Base-by-base conservation (phyloP, 2,888 invertebrate genomes). In the Drosophila leonis region DNA sequence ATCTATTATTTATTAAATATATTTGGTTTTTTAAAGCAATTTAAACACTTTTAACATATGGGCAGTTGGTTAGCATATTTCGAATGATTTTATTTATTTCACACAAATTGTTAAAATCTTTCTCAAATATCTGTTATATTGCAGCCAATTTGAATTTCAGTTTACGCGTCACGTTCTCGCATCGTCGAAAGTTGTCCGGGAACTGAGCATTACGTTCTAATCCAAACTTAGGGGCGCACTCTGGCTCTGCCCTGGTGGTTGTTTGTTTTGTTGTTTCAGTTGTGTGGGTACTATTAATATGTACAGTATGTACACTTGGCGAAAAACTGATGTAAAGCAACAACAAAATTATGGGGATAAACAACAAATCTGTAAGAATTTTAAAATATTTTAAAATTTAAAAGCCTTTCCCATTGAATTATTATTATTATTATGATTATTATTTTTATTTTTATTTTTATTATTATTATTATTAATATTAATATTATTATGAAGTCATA, bases 151-250 rank as follows among this genome's bases (percentile, higher is more conserved):
- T 1, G 24, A 37, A 57, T 35, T 33, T 13, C 12, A 13, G 4
- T 39, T 35, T 12, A 35, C 24, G 61, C 68, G 72, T 65, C 48
- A 39, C 51, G 78, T 79, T 81, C 84, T 83, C 72, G 72, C 88
- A 72, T 73, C 80, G 77, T 65, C 72, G 85, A 88, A 80, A 82
- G 90, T 84, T 81, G 77, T 69, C 86, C 80, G 82, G 85, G 81
- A 90, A 91, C 91, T 91, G 83, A 84, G 52, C 77, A 71, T 55
- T 79, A 68, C 70, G 65, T 83, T 88, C 77, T 83, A 88, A 76
- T 71, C 89, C 84, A 75, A 88, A 83, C 61, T 72, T 79, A 57
- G 69, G 76, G 75, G 65, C 74, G 74, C 59, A 60, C 69, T 78
- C 55, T 49, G 39, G 52, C 63, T 57, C 69, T 37, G 63, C 39